Base-by-base conservation (phyloP, 2,113 vertebrate genomes). In the Plectropomus leopardus region DNA sequence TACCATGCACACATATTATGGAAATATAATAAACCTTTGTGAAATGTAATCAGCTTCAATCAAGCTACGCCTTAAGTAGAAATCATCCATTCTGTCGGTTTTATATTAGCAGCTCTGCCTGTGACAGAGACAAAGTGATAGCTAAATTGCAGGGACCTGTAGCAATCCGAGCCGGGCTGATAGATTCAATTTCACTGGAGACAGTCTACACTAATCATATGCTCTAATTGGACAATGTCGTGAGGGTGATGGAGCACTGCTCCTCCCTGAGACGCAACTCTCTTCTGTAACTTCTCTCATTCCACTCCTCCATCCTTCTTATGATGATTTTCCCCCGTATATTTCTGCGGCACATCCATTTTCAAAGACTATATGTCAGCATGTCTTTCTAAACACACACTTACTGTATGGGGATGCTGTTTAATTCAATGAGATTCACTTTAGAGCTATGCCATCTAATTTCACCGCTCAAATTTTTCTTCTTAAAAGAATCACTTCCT, bases 161-260 rank as follows among this genome's bases (percentile, higher is more conserved):
- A 83, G 85, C 80, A 86, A 92, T 85, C 79, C 9, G 53, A 87
- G 84, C 45, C 70, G 0, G 83, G 84, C 87, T 88, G 85, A 93
- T 88, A 63, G 90, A 91, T 92, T 92, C 83, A 78, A 73, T 92
- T 89, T 79, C 83, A 86, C 85, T 36, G 72, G 71, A 86, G 88
- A 92, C 81, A 67, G 72, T 76, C 82, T 64, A 76, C 89, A 85
- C 88, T 82, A 90, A 90, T 90, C 88, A 89, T 79, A 72, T 44
- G 76, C 82, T 93, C 82, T 93, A 94, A 94, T 93, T 92, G 89
- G 87, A 90, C 84, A 83, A 54, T 73, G 74, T 88, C 34, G n/a
- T 19, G 1, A 82, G 75, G 83, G 77, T 81, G 84, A 87, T 58
- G 23, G 85, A 86, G 80, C 63, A 34, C 76, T 40, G 65, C 32